Base-by-base conservation (phyloP, 2,888 invertebrate species). In the Geophilus truncorum region DNA sequence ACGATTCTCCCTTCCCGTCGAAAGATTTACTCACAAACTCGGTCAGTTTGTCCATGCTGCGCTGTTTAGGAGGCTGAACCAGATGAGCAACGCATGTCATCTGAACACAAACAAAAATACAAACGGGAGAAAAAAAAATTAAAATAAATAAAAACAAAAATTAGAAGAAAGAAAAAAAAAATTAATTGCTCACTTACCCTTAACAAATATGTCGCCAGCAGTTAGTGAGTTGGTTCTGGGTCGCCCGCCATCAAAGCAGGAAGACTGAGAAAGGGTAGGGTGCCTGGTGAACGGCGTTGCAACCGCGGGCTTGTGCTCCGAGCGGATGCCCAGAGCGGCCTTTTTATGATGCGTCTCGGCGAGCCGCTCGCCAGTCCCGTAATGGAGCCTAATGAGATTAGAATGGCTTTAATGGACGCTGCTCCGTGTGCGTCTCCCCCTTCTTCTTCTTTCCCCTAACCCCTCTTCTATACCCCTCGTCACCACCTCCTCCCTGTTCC, bases 1-100 rank as follows among this genome's bases (percentile, higher is more conserved):
- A 70, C 70, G 25, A 25, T 1, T 28, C 51, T 18, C 18, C 28
- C 10, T 25, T 25, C 2, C 28, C 70, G 45, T 93, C 93, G 88
- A 94, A 93, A 82, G 94, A 94, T 89, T 94, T 94, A 85, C 93
- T 93, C 86, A 95, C 94, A 90, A 95, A 94, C 90, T 94, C 93
- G 86, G 94, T 93, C 88, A 95, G 91, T 90, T 94, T 93, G 90
- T 94, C 94, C 94, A 95, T 94, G 62, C 80, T 77, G 3, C 77
- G 32, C 28, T 77, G 32, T 34, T 77, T 77, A 32, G 21, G 32
- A 21, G 77, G 76, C 34, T 76, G 34, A 15, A 34, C 32, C 32
- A 36, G 77, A 77, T 32, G 70, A 70, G 70, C 25, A 15, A 70
- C 70, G 28, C 70, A 70, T 70, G 70, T 70, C 70, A 70, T 70